Evolutionary conservation across 92 coral and sea anemone genomes (phyloP), one percentile per base, ranked within the genome.

Genomic region (Palythoa caribaeorum): DNA sequence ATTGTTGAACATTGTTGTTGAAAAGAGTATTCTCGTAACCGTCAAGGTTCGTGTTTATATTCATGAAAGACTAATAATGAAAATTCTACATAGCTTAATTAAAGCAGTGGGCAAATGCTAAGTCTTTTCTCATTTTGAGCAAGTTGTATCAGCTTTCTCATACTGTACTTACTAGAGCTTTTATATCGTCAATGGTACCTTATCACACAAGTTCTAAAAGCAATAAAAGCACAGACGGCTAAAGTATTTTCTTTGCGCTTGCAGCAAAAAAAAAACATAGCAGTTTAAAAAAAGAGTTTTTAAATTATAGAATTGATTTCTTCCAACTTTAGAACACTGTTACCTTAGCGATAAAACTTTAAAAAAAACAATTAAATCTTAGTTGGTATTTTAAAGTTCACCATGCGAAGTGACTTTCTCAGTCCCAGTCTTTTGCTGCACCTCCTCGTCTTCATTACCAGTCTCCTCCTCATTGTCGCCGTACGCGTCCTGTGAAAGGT

Each of bases 401-500:
- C 60, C 84, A 59, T 66, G 84, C 50, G 84, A 54, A 3, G 11
- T 62, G 17, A 21, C 39, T 6, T 60, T 73, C 11, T 79, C 72
- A 20, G 9, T 57, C 28, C 84, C 73, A 79, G 73, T 60, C 55
- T 79, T 14, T 17, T 36, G 83, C 13, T 53, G 83, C 83, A 53
- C 83, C 65, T 77, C 68, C 52, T 79, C 84, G 35, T n/a, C 20
- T 44, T 79, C 72, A 73, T 62, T 39, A 5, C 73, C 55, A 79
- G 73, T 36, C 57, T 79, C 73, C 21, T 62, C 84, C 51, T 20
- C 54, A 4, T 79, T 73, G 13, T 79, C 72, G 48, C 47, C 84
- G 39, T 79, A 79, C 9, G 73, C 84, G 84, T 79, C 84, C 73
- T 79, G 73, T 15, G 80, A 55, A 10, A 11, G 65, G 39, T 54